A percentile compares a stretch with the other conserved stretches of the same genome.
phyloP scores from a whole-genome alignment of 1,140 invertebrate genomes.

The Nylanderia fulva region DNA sequence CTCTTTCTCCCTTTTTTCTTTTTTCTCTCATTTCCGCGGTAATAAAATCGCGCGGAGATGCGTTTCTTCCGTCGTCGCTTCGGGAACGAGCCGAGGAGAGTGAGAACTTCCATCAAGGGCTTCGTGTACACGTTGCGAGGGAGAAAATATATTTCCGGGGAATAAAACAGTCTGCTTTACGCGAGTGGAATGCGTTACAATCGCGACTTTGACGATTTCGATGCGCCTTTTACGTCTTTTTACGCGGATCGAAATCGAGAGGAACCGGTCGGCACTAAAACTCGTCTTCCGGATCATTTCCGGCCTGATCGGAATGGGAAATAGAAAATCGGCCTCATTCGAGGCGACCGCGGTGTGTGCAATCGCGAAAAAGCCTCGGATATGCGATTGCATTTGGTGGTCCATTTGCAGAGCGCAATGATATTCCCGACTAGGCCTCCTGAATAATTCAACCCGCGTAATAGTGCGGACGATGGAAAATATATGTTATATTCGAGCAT shows the following conservation, averaged over 20 bases:
- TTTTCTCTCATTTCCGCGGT: not conserved
- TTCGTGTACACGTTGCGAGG: not conserved
- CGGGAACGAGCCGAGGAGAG: not conserved
- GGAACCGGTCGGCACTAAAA: constrained; percentile 38
- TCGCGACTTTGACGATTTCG: constrained; percentile 4
- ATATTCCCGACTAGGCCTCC: no score
- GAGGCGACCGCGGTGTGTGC: not conserved
- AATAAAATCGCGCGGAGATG: constrained; percentile 23
- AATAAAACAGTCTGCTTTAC: not conserved
- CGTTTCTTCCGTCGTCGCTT: constrained; percentile 2
- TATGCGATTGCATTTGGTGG: constrained; percentile 28
- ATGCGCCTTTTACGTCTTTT: not conserved
- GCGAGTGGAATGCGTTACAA: not conserved
- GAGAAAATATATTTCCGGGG: not conserved
- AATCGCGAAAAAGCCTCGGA: constrained; percentile 21
- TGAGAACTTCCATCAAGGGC: constrained; percentile 23
- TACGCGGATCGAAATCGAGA: not conserved
- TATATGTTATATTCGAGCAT: no score
- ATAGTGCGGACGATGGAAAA: no score
- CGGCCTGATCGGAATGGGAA: constrained; percentile 34
- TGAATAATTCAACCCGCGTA: constrained; percentile 37
- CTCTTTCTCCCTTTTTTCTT: not conserved
- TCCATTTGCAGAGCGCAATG: constrained; percentile 10
- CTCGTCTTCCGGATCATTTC: constrained; percentile 49
- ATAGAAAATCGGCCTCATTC: not conserved